Base-by-base conservation (phyloP, 2,113 vertebrate genomes). In the Aspiorhynchus laticeps region DNA sequence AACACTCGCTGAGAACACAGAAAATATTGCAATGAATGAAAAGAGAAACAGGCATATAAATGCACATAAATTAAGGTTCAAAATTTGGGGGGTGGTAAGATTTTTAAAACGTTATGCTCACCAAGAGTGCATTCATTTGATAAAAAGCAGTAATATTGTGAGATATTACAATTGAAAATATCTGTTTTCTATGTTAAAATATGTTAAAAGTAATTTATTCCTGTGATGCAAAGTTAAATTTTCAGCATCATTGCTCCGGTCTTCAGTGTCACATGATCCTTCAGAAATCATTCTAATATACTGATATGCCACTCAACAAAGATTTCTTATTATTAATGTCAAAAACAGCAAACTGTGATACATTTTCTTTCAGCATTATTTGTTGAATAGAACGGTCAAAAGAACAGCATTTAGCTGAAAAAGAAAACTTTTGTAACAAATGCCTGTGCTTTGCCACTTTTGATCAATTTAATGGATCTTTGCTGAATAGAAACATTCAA, bases 1-100 rank as follows among this genome's bases (percentile, higher is more conserved):
- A 99, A 95, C 1, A 96, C 97, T 88, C 91, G 92, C 98, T 99
- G 94, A n/a, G 87, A 83, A 1, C 14, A 46, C 21, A 77, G 59
- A 19, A 6, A 7, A 41, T 15, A 79, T 24, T 9, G 43, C 3
- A 80, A 43, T 53, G n/a, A 81, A 3, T 33, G 9, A 67, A 59
- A n/a, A 26, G 61, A 31, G 15, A 75, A 24, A 67, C 17, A 67
- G 7, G 7, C n/a, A 48, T 2, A 17, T 36, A 41, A n/a, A 73
- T 41, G 24, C 10, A 41, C 10, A 73, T 36, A 41, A 10, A 74
- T 7, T 41, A n/a, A 38, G 0, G 21, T 74, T 74, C 69, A 41
- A 41, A 73, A 73, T 73, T 0, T n/a, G 2, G 71, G 71, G 36
- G 36, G 2, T 41, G 36, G 21, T 73, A 73, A 73, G 21, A 73